A percentile compares a stretch with the other conserved stretches of the same genome.
These are phyloP conservation scores for Reticulitermes speratus DNA, from an alignment of 1,140 invertebrate genomes.

Conservation along the genomic window DNA sequence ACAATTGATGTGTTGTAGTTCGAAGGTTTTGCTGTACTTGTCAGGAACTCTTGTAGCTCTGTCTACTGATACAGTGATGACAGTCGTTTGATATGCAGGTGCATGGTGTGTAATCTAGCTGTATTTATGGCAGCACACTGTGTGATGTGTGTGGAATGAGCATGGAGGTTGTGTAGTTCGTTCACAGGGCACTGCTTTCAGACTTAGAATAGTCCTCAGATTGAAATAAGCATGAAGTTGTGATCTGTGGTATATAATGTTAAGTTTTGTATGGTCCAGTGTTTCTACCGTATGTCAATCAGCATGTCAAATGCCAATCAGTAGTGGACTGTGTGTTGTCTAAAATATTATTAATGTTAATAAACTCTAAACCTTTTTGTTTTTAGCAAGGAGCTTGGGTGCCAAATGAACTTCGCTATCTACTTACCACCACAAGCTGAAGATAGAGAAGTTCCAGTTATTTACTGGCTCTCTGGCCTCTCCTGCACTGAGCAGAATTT, in stretches of 20 bases:
- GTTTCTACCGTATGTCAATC: not conserved
- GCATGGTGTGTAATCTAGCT: no score
- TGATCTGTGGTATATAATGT: not conserved
- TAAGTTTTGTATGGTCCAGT: not conserved
- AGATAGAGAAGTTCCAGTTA: constrained; percentile 68
- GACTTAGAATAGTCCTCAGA: not conserved
- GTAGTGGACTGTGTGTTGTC: not conserved
- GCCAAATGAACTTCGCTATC: constrained; percentile 91
- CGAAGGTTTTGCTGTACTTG: no score
- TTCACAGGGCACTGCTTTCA: not conserved
- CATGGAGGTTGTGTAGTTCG: no score
- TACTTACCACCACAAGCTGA: constrained; percentile 81
- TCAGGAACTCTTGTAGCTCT: no score
- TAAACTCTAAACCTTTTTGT: not conserved
- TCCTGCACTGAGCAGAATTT: constrained; percentile 97
- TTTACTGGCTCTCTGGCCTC: constrained; percentile 93
- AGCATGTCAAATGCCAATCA: not conserved
- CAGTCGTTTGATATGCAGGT: no score
- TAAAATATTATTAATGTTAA: not conserved
- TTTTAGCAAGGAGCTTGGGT: constrained; percentile 62
- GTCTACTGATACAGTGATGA: no score
- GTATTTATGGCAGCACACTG: no score
- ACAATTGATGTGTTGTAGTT: no score
- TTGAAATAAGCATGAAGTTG: not conserved
- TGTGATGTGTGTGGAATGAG: no score